Conservation (phyloP, 2,113 vertebrate species). For the Saccopteryx bilineata region DNA sequence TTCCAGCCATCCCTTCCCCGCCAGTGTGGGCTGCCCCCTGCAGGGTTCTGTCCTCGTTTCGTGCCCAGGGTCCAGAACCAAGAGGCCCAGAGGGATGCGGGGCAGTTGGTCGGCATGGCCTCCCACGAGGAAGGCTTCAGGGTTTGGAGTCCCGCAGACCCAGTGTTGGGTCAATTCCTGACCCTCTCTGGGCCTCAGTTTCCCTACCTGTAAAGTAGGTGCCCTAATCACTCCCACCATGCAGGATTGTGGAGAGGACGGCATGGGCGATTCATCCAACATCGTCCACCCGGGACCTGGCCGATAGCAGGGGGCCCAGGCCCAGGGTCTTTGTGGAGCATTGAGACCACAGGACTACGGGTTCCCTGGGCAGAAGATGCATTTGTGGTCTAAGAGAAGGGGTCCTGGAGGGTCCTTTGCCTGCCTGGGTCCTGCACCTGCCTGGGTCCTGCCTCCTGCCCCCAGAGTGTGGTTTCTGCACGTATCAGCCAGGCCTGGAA, state of each 20-base stretch:
- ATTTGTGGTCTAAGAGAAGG: background rate
- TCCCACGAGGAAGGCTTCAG: background rate
- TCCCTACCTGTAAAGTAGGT: slow-evolving; percentile 13
- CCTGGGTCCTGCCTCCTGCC: background rate
- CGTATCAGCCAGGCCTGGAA: background rate
- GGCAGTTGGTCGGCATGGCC: background rate
- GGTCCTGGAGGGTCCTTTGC: background rate
- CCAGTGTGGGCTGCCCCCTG: background rate
- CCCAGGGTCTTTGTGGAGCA: background rate
- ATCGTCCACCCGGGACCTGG: background rate
- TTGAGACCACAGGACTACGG: accelerated
- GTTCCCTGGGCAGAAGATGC: background rate
- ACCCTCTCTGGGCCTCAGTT: background rate
- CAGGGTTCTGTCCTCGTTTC: background rate
- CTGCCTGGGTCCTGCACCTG: background rate
- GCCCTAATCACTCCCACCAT: background rate
- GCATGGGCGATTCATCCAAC: background rate
- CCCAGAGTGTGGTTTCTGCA: background rate
- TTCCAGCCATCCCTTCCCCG: background rate
- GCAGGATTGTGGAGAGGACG: background rate
- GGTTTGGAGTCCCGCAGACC: background rate
- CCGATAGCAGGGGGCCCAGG: background rate
- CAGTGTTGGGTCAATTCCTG: background rate
- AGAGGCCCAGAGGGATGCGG: background rate
- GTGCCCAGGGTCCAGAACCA: background rate